Conservation (phyloP, 2,113 vertebrate genomes). For the Donacobius atricapilla region DNA sequence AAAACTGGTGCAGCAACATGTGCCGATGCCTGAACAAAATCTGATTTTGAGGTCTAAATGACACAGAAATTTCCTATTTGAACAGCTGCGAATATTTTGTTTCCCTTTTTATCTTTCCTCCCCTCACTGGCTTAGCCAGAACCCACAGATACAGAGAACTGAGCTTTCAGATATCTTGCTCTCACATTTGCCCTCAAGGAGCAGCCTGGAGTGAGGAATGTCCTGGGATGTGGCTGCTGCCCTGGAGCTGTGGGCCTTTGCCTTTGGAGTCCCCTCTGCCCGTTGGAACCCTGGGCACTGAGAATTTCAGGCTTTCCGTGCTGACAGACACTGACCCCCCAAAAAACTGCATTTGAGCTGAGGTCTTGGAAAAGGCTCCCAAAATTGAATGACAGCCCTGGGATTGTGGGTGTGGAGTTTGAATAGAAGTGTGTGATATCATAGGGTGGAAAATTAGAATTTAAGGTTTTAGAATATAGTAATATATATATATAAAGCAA, state of each 20-base stretch:
- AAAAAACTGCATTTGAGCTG: background rate
- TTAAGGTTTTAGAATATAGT: background rate
- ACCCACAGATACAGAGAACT: background rate
- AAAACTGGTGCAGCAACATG: background rate
- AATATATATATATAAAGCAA: background rate
- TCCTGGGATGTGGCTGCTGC: background rate
- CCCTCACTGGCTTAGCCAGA: background rate
- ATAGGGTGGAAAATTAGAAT: background rate
- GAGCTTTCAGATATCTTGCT: background rate
- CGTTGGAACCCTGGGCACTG: background rate
- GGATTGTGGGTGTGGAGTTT: background rate
- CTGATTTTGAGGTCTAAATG: background rate
- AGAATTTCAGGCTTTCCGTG: background rate
- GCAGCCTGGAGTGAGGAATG: background rate
- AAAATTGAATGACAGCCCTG: background rate
- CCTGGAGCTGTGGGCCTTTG: background rate
- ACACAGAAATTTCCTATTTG: background rate
- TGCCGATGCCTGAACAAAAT: background rate
- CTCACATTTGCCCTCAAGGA: background rate
- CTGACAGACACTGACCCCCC: background rate
- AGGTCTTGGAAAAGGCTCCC: background rate
- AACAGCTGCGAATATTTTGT: background rate
- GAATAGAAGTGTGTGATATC: background rate
- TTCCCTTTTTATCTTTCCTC: background rate
- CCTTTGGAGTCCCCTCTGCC: rapidly evolving